Percentiles rank a stretch among this genome's conserved stretches.
Conservation (phyloP, 2,888 invertebrate genomes). For the Chironomus riparius region DNA sequence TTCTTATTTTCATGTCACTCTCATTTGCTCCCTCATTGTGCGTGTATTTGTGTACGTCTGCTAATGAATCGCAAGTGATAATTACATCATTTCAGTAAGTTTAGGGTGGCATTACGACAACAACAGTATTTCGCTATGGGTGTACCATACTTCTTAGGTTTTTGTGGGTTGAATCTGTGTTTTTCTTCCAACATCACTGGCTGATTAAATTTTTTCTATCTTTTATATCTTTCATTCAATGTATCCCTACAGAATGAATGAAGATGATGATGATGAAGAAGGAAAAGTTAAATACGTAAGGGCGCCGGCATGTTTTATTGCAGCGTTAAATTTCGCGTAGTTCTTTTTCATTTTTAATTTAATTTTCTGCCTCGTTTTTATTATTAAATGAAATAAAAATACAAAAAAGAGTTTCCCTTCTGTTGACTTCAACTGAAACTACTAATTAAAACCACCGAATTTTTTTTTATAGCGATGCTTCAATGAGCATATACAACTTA, state of each 20-base stretch:
- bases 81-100: slow-evolving; percentile 17
- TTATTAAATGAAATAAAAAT: background rate
- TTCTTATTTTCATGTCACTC: no score
- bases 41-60: background rate
- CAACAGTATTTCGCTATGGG: background rate
- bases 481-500: background rate
- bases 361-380: background rate
- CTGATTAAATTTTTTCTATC: background rate
- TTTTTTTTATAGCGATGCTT: background rate
- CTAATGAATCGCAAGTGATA: slow-evolving; percentile 27
- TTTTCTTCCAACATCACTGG: slow-evolving; percentile 11
- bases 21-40: background rate
- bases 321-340: slow-evolving; percentile 14
- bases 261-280: background rate
- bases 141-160: slow-evolving; percentile 7
- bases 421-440: slow-evolving; percentile 7
- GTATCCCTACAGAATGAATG: background rate
- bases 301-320: slow-evolving; percentile 17
- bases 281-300: background rate
- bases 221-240: background rate
- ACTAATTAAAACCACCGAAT: slow-evolving; percentile 25
- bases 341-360: slow-evolving; percentile 12
- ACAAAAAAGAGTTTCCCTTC: background rate
- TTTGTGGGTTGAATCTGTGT: slow-evolving; percentile 24
- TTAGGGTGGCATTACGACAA: no score